Conservation (phyloP, 2,888 invertebrate genomes). For the Nymphalis c-album region DNA sequence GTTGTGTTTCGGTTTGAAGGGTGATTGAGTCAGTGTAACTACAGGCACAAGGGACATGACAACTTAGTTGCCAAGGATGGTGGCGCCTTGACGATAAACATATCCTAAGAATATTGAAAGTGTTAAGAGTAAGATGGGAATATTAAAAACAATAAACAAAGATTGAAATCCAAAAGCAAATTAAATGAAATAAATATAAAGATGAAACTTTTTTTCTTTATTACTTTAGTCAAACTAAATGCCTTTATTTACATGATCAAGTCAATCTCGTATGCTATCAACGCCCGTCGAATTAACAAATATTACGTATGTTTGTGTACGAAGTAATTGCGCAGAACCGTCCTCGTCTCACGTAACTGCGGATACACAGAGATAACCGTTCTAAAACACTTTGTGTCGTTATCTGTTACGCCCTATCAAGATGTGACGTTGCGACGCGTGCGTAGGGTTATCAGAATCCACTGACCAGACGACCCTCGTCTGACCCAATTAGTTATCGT, state of each 20-base stretch:
- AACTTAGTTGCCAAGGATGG: no score
- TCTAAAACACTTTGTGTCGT: slow-evolving; percentile 31
- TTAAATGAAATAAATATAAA: no score
- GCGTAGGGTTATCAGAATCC: slow-evolving; percentile 66
- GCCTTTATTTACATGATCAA: not conserved
- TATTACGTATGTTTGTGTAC: not conserved
- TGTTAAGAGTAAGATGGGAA: no score
- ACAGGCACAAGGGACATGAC: no score
- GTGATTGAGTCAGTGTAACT: no score
- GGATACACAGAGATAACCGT: slow-evolving; percentile 26
- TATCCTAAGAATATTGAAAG: no score
- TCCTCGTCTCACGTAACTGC: slow-evolving; percentile 6
- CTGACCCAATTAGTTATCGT: slow-evolving; percentile 73
- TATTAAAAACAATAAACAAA: no score
- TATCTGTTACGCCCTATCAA: slow-evolving; percentile 42
- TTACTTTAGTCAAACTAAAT: no score
- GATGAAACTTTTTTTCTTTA: no score
- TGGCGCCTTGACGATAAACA: no score
- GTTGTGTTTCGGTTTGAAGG: no score
- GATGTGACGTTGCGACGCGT: slow-evolving; percentile 57
- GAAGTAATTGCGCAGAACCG: slow-evolving; percentile 25
- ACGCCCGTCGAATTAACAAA: not conserved
- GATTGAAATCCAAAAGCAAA: no score
- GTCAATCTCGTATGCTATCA: slow-evolving; percentile 15
- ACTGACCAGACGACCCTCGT: slow-evolving; percentile 70